Evolutionary conservation across 2,113 vertebrate genomes (phyloP), one percentile per base, ranked within the genome.

Genomic region (Zosterops hypoxanthus): DNA sequence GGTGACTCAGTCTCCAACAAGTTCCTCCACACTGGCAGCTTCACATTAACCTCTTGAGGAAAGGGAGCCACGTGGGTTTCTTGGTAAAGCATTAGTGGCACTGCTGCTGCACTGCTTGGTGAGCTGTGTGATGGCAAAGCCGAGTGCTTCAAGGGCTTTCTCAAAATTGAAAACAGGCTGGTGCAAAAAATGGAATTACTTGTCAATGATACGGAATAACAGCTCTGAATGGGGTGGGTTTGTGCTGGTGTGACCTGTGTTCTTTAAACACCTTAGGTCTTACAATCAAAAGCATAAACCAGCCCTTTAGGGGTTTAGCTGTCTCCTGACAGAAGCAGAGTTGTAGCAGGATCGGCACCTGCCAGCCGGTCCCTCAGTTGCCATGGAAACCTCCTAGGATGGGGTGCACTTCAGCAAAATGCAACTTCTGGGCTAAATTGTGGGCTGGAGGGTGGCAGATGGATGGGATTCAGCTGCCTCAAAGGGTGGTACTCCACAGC

Each of bases 301-400:
- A 4, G 12, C 16, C 36, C 16, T 5, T 31, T 7, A 42, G 73
- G 9, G 24, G 39, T 49, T 66, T 41, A 52, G 60, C 68, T 77
- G 44, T 28, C 57, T n/a, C 56, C 81, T 72, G 77, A 29, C 21
- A 59, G 57, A 26, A 78, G 70, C 3, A 0, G 47, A 94, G 73
- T 17, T 69, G 73, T 8, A 57, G 19, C 50, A 57, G 89, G 61
- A 57, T 52, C 8, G 0, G 90, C 75, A 77, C 65, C 70, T 89
- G 73, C 42, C 64, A 52, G 66, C 42, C 8, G 0, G 20, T 33
- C 66, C 66, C 33, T 39, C 39, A 12, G 90, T 97, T 95, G 79
- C 92, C 82, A 92, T 64, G 71, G 94, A 13, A 95, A 95, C 92
- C 42, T 39, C 39, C 39, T 4, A 23, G 64, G 79, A 86, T 60